Conservation (phyloP, 2,888 invertebrate species). For the Malacosoma neustria region DNA sequence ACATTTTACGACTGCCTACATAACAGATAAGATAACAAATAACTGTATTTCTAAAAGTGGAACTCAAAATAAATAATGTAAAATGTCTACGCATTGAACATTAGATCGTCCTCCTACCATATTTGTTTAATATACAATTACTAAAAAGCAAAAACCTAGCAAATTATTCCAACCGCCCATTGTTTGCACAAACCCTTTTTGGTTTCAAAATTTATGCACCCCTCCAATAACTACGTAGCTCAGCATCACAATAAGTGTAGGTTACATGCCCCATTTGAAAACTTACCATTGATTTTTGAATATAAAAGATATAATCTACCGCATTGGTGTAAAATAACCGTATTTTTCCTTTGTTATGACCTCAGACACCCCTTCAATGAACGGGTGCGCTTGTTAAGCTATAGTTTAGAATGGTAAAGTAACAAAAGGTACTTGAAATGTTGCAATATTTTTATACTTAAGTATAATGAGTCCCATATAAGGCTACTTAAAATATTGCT, state of each 20-base stretch:
- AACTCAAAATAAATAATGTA: no score
- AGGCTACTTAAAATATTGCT: no score
- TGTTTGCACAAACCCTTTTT: conserved; percentile 62
- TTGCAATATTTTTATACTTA: not conserved
- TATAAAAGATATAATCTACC: conserved; percentile 74
- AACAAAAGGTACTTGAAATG: conserved; percentile 7
- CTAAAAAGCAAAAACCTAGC: conserved; percentile 14
- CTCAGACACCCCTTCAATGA: conserved; percentile 47
- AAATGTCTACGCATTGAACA: no score
- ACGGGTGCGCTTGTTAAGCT: conserved; percentile 44
- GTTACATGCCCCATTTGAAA: conserved; percentile 73
- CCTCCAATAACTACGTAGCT: conserved; percentile 38
- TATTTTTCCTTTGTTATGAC: conserved; percentile 70
- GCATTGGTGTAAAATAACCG: conserved; percentile 71
- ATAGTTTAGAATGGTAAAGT: conserved; percentile 25
- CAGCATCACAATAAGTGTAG: conserved; percentile 63
- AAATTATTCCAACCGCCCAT: conserved; percentile 26
- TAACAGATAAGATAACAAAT: no score
- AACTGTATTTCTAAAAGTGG: no score
- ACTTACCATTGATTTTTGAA: conserved; percentile 72
- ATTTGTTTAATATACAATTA: conserved; percentile 5
- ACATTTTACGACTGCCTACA: no score
- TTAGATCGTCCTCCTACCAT: no score
- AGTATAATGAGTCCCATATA: no score
- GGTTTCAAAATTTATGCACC: conserved; percentile 67